Evolutionary conservation across 2,888 invertebrate genomes (phyloP).

Genomic region (Dolomedes plantarius): DNA sequence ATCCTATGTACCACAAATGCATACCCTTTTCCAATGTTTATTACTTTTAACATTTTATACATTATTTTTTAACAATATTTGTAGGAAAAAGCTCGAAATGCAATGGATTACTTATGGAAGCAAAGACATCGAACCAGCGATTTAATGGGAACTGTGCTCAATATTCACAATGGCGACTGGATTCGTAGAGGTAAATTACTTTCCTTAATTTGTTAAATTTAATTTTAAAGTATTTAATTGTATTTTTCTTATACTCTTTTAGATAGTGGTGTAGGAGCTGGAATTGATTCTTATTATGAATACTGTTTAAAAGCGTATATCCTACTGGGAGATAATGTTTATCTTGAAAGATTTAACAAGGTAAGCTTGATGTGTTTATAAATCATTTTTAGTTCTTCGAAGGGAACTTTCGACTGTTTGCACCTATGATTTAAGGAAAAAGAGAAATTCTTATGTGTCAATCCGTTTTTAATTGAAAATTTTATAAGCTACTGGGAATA

Average conservation of each 20-base stretch:
- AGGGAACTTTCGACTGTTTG: too few relatives aligned
- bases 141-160: conserved; percentile 97
- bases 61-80: too few relatives aligned
- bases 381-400: too few relatives aligned
- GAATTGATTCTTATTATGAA: conserved; percentile 99
- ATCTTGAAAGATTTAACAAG: conserved; percentile 92
- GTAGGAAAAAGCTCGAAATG: conserved; percentile 91
- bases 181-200: conserved; percentile 83
- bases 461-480: too few relatives aligned
- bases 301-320: conserved; percentile 98
- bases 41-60: too few relatives aligned
- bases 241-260: conserved; percentile 37
- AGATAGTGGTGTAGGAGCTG: conserved; percentile 99
- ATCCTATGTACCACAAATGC: too few relatives aligned
- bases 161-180: conserved; percentile 99
- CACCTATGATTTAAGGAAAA: too few relatives aligned
- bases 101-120: conserved; percentile 98
- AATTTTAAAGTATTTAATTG: not conserved
- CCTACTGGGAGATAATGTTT: conserved; percentile 91
- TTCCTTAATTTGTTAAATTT: not conserved
- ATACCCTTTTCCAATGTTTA: too few relatives aligned
- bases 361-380: conserved; percentile 74
- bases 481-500: too few relatives aligned
- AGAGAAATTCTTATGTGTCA: too few relatives aligned
- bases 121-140: conserved; percentile 92